A percentile compares a stretch with the other conserved stretches of the same genome.
Conservation (phyloP, 2,888 invertebrate species). For the Esperia sulphurella region DNA sequence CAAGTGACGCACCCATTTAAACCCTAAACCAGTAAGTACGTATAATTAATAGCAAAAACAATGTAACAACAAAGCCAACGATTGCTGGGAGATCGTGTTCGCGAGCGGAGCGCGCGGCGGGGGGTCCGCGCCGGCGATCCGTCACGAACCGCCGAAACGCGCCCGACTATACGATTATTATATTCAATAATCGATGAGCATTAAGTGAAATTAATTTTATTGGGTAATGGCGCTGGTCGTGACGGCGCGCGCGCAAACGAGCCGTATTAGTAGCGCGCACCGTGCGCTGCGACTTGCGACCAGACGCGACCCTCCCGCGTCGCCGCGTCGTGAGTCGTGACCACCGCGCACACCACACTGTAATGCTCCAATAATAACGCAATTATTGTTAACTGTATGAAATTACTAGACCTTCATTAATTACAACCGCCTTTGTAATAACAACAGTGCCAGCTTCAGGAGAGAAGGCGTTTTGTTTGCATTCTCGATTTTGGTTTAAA, state of each 20-base stretch:
- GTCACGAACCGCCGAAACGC: conserved; percentile 65
- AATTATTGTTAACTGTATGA: conserved; percentile 33
- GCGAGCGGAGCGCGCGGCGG: conserved; percentile 45
- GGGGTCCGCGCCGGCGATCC: conserved; percentile 62
- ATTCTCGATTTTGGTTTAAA: too few relatives aligned
- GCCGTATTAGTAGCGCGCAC: conserved; percentile 49
- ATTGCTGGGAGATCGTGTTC: conserved; percentile 51
- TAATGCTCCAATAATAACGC: conserved; percentile 47
- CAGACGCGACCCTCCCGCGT: conserved; percentile 16
- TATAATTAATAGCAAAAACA: background rate
- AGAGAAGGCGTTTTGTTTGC: too few relatives aligned
- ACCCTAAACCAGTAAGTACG: too few relatives aligned
- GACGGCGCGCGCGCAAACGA: conserved; percentile 65
- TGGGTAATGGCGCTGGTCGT: conserved; percentile 67
- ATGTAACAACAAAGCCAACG: conserved; percentile 18
- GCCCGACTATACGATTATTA: conserved; percentile 66
- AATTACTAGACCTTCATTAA: conserved; percentile 17
- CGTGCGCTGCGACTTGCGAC: conserved; percentile 11
- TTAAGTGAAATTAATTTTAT: conserved; percentile 78
- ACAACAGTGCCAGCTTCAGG: too few relatives aligned
- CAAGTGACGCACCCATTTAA: too few relatives aligned
- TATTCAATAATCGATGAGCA: conserved; percentile 72
- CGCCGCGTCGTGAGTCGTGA: conserved; percentile 31
- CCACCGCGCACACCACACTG: conserved; percentile 38
- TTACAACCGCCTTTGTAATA: background rate